Evolutionary conservation across 2,113 vertebrate species (phyloP).

Genomic region (Myanophis thanlyinensis): DNA sequence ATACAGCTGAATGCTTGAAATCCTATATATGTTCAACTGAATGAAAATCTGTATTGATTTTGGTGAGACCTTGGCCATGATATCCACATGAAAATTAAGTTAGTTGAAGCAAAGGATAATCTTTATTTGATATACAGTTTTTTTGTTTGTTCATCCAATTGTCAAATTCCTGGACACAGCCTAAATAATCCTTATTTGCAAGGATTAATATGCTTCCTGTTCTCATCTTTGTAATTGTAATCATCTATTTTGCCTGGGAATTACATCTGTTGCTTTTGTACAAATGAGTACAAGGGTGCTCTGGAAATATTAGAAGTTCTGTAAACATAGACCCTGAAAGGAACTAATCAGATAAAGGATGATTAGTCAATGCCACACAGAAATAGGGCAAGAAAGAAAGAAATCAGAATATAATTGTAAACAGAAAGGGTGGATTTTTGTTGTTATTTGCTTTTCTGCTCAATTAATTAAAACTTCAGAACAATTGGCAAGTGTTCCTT

Average conservation of each 20-base stretch:
- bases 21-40: not conserved
- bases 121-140: not conserved
- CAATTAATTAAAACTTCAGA: slow-evolving; percentile 23
- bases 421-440: not conserved
- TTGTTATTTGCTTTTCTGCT: not conserved
- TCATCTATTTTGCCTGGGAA: not conserved
- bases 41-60: not conserved
- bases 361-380: not conserved
- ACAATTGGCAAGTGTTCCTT: slow-evolving; percentile 7
- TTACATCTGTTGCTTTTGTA: not conserved
- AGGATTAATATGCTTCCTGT: not conserved
- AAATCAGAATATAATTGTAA: slow-evolving; percentile 17
- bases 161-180: not conserved
- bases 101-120: not conserved
- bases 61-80: not conserved
- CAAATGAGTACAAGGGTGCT: not conserved
- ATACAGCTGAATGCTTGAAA: not conserved
- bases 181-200: not conserved
- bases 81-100: not conserved
- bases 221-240: not conserved
- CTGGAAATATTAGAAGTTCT: not conserved
- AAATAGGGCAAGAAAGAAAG: not conserved
- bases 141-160: not conserved
- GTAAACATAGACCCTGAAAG: not conserved
- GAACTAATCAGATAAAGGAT: not conserved